Evolutionary conservation across 2,888 invertebrate genomes (phyloP).

Genomic region (Galerucella pusilla): DNA sequence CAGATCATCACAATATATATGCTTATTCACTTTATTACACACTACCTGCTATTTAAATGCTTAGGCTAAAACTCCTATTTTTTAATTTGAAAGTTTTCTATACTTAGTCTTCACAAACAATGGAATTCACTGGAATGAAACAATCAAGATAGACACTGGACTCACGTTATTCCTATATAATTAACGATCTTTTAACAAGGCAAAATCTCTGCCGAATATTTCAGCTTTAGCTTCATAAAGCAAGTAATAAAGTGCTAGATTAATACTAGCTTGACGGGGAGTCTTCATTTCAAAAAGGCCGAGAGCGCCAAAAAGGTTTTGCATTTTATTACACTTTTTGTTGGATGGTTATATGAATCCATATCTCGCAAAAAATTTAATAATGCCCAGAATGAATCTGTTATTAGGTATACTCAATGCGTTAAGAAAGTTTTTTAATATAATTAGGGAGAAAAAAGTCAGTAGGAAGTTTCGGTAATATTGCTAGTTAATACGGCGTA

Average conservation of each 20-base stretch:
- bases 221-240: constrained; percentile 52
- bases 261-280: constrained; percentile 39
- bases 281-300: constrained; percentile 17
- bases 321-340: constrained; percentile 27
- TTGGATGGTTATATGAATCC: constrained; percentile 15
- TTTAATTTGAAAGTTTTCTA: too few relatives aligned
- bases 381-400: constrained; percentile 18
- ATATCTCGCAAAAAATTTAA: constrained; percentile 23
- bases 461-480: neutral
- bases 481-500: neutral
- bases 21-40: too few relatives aligned
- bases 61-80: too few relatives aligned
- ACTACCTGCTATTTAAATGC: too few relatives aligned
- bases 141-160: too few relatives aligned
- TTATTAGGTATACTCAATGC: constrained; percentile 18
- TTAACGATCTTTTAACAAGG: neutral
- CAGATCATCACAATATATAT: too few relatives aligned
- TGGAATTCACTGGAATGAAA: too few relatives aligned
- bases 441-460: neutral
- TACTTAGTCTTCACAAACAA: too few relatives aligned
- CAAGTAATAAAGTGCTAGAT: constrained; percentile 51
- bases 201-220: constrained; percentile 44
- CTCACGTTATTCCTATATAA: neutral
- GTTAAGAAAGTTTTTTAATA: constrained; percentile 20
- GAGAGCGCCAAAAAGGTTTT: constrained; percentile 13